Base-by-base conservation (phyloP, 2,797 vertebrate species). In the Gadopsis bispinosus region DNA sequence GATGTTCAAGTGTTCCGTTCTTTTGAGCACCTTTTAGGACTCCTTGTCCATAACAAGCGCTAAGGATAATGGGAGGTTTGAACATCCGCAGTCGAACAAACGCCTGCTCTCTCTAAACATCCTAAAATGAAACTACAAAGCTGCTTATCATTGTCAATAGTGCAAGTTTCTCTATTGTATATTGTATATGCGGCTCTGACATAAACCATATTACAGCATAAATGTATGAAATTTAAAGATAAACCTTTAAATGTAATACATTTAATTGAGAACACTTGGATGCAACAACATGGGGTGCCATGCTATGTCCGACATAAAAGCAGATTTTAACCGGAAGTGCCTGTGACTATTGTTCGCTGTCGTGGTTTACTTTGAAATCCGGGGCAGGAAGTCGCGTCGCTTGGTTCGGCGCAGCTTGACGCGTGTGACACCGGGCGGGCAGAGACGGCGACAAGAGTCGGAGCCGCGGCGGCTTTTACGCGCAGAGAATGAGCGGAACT, bases 281-380 rank as follows among this genome's bases (percentile, higher is more conserved):
- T 54, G 14, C 17, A 9, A 31, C 20, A 19, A 35, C 22, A 26
- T 10, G 3, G 47, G 47, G 17, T 19, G 33, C 7, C 16, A 31
- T 31, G 9, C 20, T 11, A 35, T 11, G 26, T 26, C 26, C 26
- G 26, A 54, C 20, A 55, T 12, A 3, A 9, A n/a, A 26, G 2
- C 7, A 19, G 0, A 9, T 17, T 1, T 2, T 2, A 37, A 71
- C 83, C 50, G 74, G 82, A 87, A 78, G 79, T 50, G 7, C 6
- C 1, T 1, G 2, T 14, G 1, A 0, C 4, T 9, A 4, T 7
- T 10, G 26, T 5, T 16, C 7, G 2, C 43, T 12, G 0, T 3
- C 19, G 10, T 10, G 17, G 0, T 80, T 84, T 89, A 88, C 80
- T 89, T 72, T 90, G 88, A 83, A 90, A 80, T 41, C 0, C 0